Conservation (phyloP, 1,140 invertebrate species). For the Semibalanus balanoides region DNA sequence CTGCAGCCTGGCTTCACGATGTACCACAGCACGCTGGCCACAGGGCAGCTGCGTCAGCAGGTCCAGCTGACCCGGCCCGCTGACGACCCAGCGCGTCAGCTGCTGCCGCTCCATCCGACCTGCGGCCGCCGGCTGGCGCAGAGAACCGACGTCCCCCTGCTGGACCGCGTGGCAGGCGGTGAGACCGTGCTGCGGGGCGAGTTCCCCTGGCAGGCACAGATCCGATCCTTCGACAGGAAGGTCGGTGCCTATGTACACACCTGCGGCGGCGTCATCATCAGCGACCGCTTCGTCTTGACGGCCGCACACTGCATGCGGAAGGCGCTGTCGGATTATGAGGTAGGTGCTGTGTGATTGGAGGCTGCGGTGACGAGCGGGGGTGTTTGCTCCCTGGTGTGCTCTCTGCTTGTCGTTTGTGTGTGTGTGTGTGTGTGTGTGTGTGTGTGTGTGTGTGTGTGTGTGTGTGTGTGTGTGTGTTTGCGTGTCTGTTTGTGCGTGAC, state of each 20-base stretch:
- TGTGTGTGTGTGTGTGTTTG: too few species aligned
- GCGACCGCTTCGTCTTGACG: conserved; percentile 59
- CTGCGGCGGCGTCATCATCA: conserved; percentile 79
- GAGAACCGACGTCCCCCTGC: neutral
- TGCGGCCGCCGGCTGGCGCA: neutral
- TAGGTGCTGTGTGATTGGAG: too few species aligned
- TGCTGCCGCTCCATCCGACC: neutral
- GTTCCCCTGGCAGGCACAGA: neutral
- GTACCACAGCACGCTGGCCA: neutral
- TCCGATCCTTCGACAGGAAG: neutral
- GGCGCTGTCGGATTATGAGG: too few species aligned
- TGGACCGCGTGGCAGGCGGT: neutral
- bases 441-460: too few species aligned
- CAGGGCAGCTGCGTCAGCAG: neutral
- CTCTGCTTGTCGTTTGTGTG: too few species aligned
- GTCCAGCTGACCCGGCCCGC: neutral
- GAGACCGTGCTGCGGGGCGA: neutral
- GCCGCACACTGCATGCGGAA: conserved; percentile 59
- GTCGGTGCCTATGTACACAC: conserved; percentile 38
- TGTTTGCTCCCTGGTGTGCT: too few species aligned
- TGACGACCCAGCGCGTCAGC: neutral
- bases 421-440: too few species aligned
- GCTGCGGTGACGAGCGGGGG: too few species aligned
- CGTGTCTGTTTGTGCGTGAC: too few species aligned
- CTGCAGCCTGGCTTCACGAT: neutral